Evolutionary conservation across 2,113 vertebrate species (phyloP), one percentile per base, ranked within the genome.

Genomic region (Columba livia): DNA sequence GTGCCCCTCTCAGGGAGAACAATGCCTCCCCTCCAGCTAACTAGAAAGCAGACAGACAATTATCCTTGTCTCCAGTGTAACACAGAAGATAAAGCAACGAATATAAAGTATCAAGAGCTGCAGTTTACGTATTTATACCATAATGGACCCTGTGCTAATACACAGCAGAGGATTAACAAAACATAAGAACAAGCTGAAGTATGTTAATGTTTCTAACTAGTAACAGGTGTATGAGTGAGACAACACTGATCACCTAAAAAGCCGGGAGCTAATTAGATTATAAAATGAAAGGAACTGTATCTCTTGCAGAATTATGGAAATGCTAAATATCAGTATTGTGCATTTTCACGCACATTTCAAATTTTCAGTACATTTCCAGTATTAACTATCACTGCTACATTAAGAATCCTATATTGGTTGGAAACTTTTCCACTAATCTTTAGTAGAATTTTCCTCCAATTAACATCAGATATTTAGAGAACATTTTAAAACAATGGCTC

Each of bases 401-500:
- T 73, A 62, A 36, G 6, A 57, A 70, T 32, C 15, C 40, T 65
- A 7, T 44, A 60, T 28, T 25, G 3, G 19, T 21, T 83, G 34
- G 51, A 86, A 88, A 61, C 36, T 90, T 96, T 88, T 65, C 53
- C 53, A 92, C 48, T 34, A 88, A 75, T 44, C 12, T 32, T 94
- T 54, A 88, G 54, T 20, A 70, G 44, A 79, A 75, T 42, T 72
- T 88, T 60, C 47, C 15, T 87, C 79, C 40, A 85, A 51, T 82
- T 90, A 67, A 71, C 75, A 89, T 72, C 53, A 91, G 31, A 72
- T 65, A 23, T 24, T 66, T 91, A 82, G 18, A 84, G 13, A 78
- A 5, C 31, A 65, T 72, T 95, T 97, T 61, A 87, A 86, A 94
- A 94, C 36, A 95, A 85, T 62, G 32, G n/a, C 15, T 71, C 8